Evolutionary conservation across 1,140 invertebrate species (phyloP).

Genomic region (Chrysomallon squamiferum): DNA sequence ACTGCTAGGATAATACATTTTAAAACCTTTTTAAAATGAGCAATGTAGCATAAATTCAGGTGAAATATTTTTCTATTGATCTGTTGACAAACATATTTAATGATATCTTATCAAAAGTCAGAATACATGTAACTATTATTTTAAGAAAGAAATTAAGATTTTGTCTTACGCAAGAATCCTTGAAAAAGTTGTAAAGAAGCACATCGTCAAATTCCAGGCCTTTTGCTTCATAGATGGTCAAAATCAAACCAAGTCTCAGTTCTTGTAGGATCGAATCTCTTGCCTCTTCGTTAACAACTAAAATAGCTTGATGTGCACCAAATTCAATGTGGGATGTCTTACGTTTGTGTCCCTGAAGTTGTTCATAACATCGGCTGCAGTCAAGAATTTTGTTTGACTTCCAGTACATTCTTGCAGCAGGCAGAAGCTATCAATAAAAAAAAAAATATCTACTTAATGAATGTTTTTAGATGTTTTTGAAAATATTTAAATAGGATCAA

Average conservation of each 20-base stretch:
- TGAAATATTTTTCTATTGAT: not conserved
- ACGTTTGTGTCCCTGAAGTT: conserved; percentile 40
- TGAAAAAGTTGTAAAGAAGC: conserved; percentile 37
- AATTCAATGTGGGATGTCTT: conserved; percentile 57
- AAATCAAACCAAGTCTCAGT: conserved; percentile 39
- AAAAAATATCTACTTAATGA: too few species aligned
- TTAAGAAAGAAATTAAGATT: not conserved
- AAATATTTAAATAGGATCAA: too few species aligned
- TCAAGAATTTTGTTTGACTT: conserved; percentile 21
- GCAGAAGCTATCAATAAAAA: too few species aligned
- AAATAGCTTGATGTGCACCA: conserved; percentile 55
- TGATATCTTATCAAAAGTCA: not conserved
- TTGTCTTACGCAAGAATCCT: conserved; percentile 24
- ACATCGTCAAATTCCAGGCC: conserved; percentile 43
- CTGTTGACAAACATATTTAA: not conserved
- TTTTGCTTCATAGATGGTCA: conserved; percentile 57
- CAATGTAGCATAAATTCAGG: not conserved
- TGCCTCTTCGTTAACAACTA: conserved; percentile 50
- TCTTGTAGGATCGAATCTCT: conserved; percentile 42
- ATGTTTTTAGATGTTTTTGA: too few species aligned
- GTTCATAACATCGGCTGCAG: conserved; percentile 36
- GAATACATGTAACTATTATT: not conserved
- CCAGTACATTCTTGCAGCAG: conserved; percentile 30
- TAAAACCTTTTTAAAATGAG: too few species aligned
- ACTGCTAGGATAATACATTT: too few species aligned